Base-by-base conservation (phyloP, 2,113 vertebrate genomes). In the Octodon degus region DNA sequence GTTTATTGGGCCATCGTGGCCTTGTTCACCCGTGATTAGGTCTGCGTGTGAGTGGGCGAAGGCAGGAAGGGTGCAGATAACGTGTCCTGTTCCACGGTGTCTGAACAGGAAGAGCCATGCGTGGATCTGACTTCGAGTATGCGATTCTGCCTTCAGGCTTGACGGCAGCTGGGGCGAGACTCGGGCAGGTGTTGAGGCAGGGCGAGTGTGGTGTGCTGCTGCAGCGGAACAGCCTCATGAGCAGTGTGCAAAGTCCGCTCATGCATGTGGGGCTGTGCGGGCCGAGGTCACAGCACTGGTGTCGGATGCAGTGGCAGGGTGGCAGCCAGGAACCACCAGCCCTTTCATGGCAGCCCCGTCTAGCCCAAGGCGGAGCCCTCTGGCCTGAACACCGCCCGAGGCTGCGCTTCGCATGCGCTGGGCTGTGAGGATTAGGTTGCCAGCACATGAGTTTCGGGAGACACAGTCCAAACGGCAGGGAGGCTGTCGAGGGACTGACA, bases 311-410 rank as follows among this genome's bases (percentile, higher is more conserved):
- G 30, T 5, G 60, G 53, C 25, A 19, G 6, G n/a, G 20, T 16
- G 4, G 3, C 50, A 72, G 53, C 27, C 65, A 43, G 30, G 34
- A 30, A n/a, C 53, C 1, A 4, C 24, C 50, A 40, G 32, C 55
- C 67, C 37, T 32, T 83, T 60, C 11, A 43, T 8, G 10, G 27
- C 9, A 34, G 11, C 9, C 13, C 11, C 2, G 2, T n/a, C 65
- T 32, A 2, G 7, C 6, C 43, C 7, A 32, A 11, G 32, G 40
- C 8, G 4, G 40, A 1, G 30, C 3, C 27, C 19, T 34, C 4
- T 34, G 63, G 58, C 7, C 34, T 4, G 55, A n/a, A 34, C 3
- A 22, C 12, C 4, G 1, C 50, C 34, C 2, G 6, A 30, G 30
- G 50, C 67, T 20, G 67, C 11, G 5, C 32, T 22, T 47, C 32